Percentiles rank a stretch among this genome's conserved stretches.
These are phyloP conservation scores for Caenorhabditis inopinata DNA, from an alignment of 1,140 invertebrate genomes.

Conservation along the genomic window DNA sequence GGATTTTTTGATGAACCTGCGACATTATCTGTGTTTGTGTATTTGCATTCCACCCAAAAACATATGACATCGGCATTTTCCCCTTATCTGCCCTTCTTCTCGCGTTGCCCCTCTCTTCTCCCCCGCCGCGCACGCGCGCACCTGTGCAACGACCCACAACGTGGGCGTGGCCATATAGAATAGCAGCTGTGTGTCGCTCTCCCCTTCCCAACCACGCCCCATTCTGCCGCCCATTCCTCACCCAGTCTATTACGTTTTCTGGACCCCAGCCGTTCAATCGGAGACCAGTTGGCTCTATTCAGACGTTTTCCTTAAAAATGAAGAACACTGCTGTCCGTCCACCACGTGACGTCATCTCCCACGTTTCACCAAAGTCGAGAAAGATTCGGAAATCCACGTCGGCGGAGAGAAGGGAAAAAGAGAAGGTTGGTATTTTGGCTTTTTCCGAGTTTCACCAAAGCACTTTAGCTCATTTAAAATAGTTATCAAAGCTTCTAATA, in stretches of 20 bases:
- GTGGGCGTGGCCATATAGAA: neutral
- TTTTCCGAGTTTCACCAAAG: neutral
- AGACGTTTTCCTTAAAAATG: neutral
- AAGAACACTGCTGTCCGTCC: neutral
- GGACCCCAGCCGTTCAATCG: neutral
- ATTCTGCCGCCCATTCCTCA: neutral
- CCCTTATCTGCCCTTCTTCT: neutral
- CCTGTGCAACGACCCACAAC: neutral
- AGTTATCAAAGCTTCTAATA: too few species aligned
- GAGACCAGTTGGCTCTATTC: too few species aligned
- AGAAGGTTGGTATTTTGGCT: neutral
- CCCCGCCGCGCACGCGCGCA: neutral
- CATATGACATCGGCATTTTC: conserved; percentile 11
- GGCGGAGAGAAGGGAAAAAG: neutral
- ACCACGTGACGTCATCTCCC: neutral
- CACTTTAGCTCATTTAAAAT: too few species aligned
- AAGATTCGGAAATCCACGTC: conserved; percentile 12
- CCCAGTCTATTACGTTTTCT: too few species aligned
- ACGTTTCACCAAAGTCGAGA: neutral
- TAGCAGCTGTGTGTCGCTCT: neutral
- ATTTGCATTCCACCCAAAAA: too few species aligned
- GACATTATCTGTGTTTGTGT: neutral
- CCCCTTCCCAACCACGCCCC: neutral
- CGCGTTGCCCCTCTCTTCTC: neutral
- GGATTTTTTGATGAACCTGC: neutral